Conservation (phyloP, 2,113 vertebrate genomes). For the Garra rufa region DNA sequence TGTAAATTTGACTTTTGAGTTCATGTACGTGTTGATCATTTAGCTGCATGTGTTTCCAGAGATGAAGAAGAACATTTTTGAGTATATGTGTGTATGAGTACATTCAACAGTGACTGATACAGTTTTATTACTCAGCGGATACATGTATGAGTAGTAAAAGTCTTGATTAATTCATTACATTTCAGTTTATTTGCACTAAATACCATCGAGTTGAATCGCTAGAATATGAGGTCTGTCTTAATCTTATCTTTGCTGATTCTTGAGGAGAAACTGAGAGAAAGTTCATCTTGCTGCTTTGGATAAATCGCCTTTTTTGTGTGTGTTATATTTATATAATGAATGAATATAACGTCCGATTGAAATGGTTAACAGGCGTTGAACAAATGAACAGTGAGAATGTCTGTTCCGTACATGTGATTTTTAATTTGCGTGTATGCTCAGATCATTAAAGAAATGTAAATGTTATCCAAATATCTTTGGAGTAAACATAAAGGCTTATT, state of each 20-base stretch:
- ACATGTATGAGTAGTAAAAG: not conserved
- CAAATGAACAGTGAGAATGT: constrained; percentile 48
- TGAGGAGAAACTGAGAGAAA: not conserved
- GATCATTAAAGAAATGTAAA: not conserved
- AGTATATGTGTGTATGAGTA: not conserved
- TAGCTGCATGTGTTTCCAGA: not conserved
- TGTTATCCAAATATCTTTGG: not conserved
- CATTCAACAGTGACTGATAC: not conserved
- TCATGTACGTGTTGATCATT: not conserved
- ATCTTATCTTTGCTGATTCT: not conserved
- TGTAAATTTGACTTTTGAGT: not conserved
- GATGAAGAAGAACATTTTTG: not conserved
- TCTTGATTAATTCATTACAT: not conserved
- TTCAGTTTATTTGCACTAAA: constrained; percentile 4
- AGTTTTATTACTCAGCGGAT: not conserved
- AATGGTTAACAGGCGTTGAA: constrained; percentile 9
- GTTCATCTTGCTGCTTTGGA: constrained; percentile 15
- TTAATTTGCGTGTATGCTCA: not conserved
- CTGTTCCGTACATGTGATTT: constrained; percentile 38
- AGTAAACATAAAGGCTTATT: not conserved
- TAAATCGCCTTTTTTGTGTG: constrained; percentile 2
- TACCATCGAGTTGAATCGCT: not conserved
- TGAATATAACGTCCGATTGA: not conserved
- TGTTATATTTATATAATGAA: not conserved
- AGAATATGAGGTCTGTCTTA: not conserved